Evolutionary conservation across 2,888 invertebrate genomes (phyloP).

Genomic region (Salticus scenicus): DNA sequence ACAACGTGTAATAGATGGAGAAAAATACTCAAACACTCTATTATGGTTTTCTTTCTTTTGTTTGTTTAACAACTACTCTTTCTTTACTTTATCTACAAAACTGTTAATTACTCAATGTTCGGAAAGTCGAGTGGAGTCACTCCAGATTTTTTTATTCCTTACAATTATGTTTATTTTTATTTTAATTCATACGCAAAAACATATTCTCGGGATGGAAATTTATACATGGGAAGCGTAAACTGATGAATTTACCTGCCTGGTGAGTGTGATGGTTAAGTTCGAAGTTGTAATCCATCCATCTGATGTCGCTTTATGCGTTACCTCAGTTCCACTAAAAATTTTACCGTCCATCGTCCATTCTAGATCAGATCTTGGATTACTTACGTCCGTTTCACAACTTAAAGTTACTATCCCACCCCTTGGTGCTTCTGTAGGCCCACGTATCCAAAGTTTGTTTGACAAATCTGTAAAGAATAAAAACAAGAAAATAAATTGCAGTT

Average conservation of each 20-base stretch:
- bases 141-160: too few relatives aligned
- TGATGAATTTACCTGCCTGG: slow-evolving; percentile 71
- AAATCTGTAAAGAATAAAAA: slow-evolving; percentile 85
- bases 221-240: slow-evolving; percentile 57
- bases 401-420: slow-evolving; percentile 90
- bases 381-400: slow-evolving; percentile 90
- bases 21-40: too few relatives aligned
- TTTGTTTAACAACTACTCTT: too few relatives aligned
- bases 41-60: too few relatives aligned
- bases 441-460: slow-evolving; percentile 90
- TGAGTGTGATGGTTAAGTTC: slow-evolving; percentile 84
- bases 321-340: slow-evolving; percentile 71
- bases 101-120: too few relatives aligned
- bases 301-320: slow-evolving; percentile 74
- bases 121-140: too few relatives aligned
- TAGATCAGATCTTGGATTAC: slow-evolving; percentile 79
- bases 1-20: too few relatives aligned
- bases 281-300: slow-evolving; percentile 94
- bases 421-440: slow-evolving; percentile 89
- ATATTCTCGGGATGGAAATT: background rate
- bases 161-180: too few relatives aligned
- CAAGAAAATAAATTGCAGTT: too few relatives aligned
- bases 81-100: too few relatives aligned
- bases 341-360: slow-evolving; percentile 76
- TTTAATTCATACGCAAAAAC: too few relatives aligned